These are phyloP conservation scores for Rhagonycha fulva DNA, from an alignment of 2,888 invertebrate species.

Conservation along the genomic window DNA sequence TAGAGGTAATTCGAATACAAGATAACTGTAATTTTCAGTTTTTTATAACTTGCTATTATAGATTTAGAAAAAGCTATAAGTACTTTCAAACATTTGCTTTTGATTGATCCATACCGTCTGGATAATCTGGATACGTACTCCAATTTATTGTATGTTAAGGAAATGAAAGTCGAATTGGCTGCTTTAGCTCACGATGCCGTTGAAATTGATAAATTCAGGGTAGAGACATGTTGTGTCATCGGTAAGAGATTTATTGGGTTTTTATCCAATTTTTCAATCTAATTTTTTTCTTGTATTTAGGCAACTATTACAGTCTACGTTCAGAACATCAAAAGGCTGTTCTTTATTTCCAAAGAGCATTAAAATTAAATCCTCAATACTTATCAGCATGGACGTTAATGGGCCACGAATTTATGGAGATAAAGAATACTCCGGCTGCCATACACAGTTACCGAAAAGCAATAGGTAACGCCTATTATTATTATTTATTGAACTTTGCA, in stretches of 20 bases:
- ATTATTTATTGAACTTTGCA: not conserved
- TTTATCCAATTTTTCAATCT: not conserved
- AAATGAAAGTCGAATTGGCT: slow-evolving; percentile 88
- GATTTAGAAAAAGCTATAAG: slow-evolving; percentile 89
- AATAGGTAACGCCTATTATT: slow-evolving; percentile 71
- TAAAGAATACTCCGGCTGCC: slow-evolving; percentile 98
- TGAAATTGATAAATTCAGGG: slow-evolving; percentile 93
- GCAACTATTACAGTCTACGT: slow-evolving; percentile 95
- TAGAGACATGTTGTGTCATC: slow-evolving; percentile 97
- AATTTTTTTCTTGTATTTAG: slow-evolving; percentile 56
- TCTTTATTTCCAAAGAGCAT: slow-evolving; percentile 91
- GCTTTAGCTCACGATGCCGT: slow-evolving; percentile 92
- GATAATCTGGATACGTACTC: slow-evolving; percentile 98
- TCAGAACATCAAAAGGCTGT: slow-evolving; percentile 98
- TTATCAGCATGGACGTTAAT: slow-evolving; percentile 96
- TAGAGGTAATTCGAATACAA: slow-evolving; percentile 65
- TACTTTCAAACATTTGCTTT: slow-evolving; percentile 81
- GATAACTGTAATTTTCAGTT: not conserved
- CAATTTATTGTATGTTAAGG: slow-evolving; percentile 93
- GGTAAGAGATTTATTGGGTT: slow-evolving; percentile 60
- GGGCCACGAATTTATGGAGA: slow-evolving; percentile 99
- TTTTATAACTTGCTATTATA: slow-evolving; percentile 52
- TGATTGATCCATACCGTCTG: slow-evolving; percentile 88
- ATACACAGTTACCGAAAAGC: slow-evolving; percentile 97
- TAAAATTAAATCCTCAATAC: slow-evolving; percentile 92